Evolutionary conservation across 1,140 invertebrate genomes (phyloP), one percentile per base, ranked within the genome.

Genomic region (Leptonema lineaticorne): DNA sequence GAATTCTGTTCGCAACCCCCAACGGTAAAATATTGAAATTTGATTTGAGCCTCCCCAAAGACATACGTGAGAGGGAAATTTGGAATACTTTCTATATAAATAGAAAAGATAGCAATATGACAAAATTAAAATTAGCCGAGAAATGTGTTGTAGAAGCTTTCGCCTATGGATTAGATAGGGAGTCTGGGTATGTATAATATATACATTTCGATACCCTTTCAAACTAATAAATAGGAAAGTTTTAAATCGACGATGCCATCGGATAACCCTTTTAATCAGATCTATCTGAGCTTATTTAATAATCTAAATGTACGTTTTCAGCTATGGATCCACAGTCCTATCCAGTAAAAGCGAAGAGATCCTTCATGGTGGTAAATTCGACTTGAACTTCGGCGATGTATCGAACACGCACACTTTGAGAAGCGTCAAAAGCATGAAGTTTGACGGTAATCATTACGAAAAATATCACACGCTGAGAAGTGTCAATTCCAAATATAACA

Each of bases 71-170:
- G 33, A 69, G 71, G 22, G 71, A 72, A 46, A 72, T 63, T 45
- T 69, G 67, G 67, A 72, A 67, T 41, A 63, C 16, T 16, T 72
- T 72, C 26, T 64, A 69, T 18, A 56, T 62, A 28, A 72, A 33
- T 50, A 72, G 68, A 66, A 62, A 72, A 58, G 68, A 69, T n/a
- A 30, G 71, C 60, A 64, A 69, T 2, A 29, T 60, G 1, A 64
- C 64, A 8, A 72, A 72, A 41, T 57, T 72, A 18, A 69, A 69
- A 48, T 46, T 72, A 59, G 71, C 71, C 11, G 71, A 72, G 53
- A 64, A 72, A 45, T 72, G 71, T 60, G 71, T 72, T 0, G 53
- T 72, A 6, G 71, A 72, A 64, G 71, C 71, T 6, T 72, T 72
- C 27, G 60, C 48, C 4, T 72, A 50, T 33, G 64, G 71, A 27